Evolutionary conservation across 2,113 vertebrate genomes (phyloP).

Genomic region (Eleginops maclovinus): DNA sequence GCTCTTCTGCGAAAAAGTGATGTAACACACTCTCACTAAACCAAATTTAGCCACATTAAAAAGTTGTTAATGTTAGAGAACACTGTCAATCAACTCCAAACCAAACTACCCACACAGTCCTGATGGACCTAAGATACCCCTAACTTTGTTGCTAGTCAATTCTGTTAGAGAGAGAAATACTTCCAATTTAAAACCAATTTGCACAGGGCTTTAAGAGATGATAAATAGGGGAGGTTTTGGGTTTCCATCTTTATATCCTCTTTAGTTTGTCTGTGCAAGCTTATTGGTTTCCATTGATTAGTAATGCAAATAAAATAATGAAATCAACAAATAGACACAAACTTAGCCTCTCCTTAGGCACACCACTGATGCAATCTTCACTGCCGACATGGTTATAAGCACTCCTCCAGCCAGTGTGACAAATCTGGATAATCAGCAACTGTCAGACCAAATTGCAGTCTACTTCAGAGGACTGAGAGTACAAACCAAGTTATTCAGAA

Average conservation of each 20-base stretch:
- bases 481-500: too few relatives aligned
- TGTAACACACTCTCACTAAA: neutral
- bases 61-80: neutral
- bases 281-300: neutral
- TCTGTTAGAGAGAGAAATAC: neutral
- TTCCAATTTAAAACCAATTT: neutral
- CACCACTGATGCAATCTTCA: neutral
- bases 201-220: neutral
- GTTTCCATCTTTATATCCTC: neutral
- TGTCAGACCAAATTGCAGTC: conserved; percentile 45
- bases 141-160: neutral
- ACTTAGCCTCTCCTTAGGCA: neutral
- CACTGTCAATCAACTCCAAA: neutral
- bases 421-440: conserved; percentile 43
- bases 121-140: neutral
- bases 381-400: conserved; percentile 22
- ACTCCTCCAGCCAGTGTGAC: conserved; percentile 31
- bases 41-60: neutral
- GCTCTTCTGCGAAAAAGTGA: neutral
- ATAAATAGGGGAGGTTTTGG: neutral
- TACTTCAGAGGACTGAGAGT: conserved; percentile 9
- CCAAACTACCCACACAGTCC: neutral
- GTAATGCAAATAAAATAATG: neutral
- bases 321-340: neutral
- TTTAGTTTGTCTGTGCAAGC: neutral